Evolutionary conservation across 2,888 invertebrate species (phyloP), one percentile per base, ranked within the genome.

Genomic region (Suillia variegata): DNA sequence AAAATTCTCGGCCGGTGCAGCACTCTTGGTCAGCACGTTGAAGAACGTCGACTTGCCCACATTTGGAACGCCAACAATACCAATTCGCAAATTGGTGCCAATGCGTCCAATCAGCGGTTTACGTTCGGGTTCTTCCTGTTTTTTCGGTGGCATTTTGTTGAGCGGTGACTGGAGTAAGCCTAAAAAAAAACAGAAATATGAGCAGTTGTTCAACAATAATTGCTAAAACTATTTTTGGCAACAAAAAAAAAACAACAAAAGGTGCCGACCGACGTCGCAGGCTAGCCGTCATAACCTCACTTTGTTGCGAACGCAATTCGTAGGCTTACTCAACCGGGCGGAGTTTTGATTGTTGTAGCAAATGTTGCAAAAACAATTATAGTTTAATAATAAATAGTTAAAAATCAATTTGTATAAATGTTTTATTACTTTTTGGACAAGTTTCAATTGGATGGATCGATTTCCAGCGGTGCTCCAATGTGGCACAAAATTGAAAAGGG

Each of bases 11-110:
- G 99, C 99, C 57, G 96, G 91, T 5, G 96, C 98, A 76, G 93
- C 91, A 80, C 97, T 97, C 82, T 98, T 96, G 26, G 99, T 99
- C 66, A 99, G 84, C 21, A 98, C 97, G 84, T 99, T 99, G 87
- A 99, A 99, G 85, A 99, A 98, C 54, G 99, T 98, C 8, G 98
- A 98, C 84, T 99, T 99, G 63, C 98, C 99, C 63, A 99, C 98
- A 85, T 99, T 99, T 24, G 99, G 99, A 58, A 99, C 80, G 63
- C 80, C 80, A 62, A 95, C 94, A 77, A 99, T 98, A 61, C 99
- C 99, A 71, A 96, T 92, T 84, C 96, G 95, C 63, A 98, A 85
- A 84, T 96, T 98, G 56, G 97, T 98, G 47, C 97, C 97, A 62
- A 98, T 91, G 70, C 98, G 87, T 21, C 98, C 98, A 80, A 98